Conservation (phyloP, 1,140 invertebrate species). For the Mylabris phalerata region DNA sequence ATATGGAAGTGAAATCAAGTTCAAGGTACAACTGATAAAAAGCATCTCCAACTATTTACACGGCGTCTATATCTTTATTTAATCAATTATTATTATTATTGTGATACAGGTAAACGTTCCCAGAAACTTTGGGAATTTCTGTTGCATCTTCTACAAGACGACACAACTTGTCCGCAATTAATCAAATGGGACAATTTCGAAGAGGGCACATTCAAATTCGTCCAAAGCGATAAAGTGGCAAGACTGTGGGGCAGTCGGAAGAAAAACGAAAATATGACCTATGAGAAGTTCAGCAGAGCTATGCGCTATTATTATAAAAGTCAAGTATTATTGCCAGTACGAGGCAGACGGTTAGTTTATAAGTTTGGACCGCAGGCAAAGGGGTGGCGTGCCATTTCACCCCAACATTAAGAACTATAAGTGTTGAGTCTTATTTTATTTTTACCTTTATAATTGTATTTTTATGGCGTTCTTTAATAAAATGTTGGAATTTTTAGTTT, state of each 20-base stretch:
- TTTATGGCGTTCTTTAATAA: neutral
- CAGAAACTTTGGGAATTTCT: conserved; percentile 60
- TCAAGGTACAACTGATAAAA: no score
- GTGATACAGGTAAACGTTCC: conserved; percentile 5
- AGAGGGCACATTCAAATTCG: conserved; percentile 81
- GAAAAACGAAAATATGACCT: conserved; percentile 87
- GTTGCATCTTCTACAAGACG: conserved; percentile 67
- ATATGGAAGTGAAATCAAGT: no score
- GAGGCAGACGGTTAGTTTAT: conserved; percentile 76
- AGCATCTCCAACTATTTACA: no score
- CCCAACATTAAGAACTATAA: conserved; percentile 6
- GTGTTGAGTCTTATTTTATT: neutral
- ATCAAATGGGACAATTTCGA: conserved; percentile 85
- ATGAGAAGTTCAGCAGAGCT: conserved; percentile 87
- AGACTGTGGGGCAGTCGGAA: conserved; percentile 82
- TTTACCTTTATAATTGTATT: neutral
- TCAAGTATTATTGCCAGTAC: conserved; percentile 71
- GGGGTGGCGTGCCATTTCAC: conserved; percentile 22
- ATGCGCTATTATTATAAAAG: conserved; percentile 89
- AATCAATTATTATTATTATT: no score
- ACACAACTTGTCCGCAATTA: conserved; percentile 67
- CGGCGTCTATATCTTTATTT: no score
- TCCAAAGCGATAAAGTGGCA: conserved; percentile 83
- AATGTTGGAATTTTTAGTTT: neutral
- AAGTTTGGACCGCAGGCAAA: conserved; percentile 73